Conservation (phyloP, 2,888 invertebrate genomes). For the Melinaea marsaeus region DNA sequence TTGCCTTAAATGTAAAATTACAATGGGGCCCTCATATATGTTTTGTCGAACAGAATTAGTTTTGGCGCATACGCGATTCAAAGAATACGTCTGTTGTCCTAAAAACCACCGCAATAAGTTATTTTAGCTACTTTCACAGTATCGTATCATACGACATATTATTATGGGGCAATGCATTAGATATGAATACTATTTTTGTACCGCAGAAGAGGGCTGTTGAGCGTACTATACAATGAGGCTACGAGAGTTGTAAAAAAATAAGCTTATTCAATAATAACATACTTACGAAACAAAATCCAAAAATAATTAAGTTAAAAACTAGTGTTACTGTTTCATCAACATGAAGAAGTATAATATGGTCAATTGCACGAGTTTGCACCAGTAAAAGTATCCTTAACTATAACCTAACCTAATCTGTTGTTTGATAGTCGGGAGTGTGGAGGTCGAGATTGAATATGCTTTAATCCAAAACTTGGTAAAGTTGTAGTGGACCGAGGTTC, state of each 20-base stretch:
- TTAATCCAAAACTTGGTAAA: slow-evolving; percentile 52
- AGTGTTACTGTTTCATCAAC: slow-evolving; percentile 29
- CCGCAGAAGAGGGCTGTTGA: no score
- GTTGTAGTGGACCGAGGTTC: slow-evolving; percentile 53
- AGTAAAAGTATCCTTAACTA: slow-evolving; percentile 55
- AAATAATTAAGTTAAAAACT: slow-evolving; percentile 49
- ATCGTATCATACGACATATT: no score
- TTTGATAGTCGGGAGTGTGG: slow-evolving; percentile 56
- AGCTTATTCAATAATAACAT: slow-evolving; percentile 49
- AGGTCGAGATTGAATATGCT: slow-evolving; percentile 44
- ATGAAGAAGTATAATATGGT: slow-evolving; percentile 40
- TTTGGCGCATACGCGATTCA: no score
- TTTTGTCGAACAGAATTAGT: no score
- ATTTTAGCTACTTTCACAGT: no score
- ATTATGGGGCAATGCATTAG: no score
- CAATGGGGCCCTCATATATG: no score
- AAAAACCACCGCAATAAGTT: no score
- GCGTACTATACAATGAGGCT: no score
- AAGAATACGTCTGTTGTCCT: no score
- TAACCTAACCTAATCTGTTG: slow-evolving; percentile 45
- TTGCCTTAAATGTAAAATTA: no score
- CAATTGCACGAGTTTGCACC: slow-evolving; percentile 45
- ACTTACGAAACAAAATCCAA: slow-evolving; percentile 56
- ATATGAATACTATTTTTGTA: no score
- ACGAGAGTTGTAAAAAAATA: slow-evolving; percentile 39